Evolutionary conservation across 2,113 vertebrate species (phyloP), one percentile per base, ranked within the genome.

Genomic region (Chaetodon auriga): DNA sequence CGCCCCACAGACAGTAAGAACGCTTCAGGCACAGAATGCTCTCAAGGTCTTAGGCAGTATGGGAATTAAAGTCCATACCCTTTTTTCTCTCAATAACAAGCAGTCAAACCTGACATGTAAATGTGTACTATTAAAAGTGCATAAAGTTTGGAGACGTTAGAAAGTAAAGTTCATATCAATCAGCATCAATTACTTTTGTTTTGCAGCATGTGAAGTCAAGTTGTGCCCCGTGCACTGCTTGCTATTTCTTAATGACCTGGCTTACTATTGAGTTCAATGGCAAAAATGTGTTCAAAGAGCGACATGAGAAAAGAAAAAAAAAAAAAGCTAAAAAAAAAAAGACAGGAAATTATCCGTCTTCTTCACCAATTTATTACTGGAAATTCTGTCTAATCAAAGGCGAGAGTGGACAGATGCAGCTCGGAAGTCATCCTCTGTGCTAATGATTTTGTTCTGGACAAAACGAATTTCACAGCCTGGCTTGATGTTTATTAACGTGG

Each of bases 221-320:
- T 46, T 75, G 73, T 48, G 76, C 65, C 88, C 73, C 75, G 73
- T 57, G 83, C 90, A 70, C 87, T 68, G 88, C 82, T 89, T 92
- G 89, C 75, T 68, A 81, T 73, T 87, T 90, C 88, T 88, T 93
- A 92, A 94, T 91, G 91, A 91, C 80, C 84, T 75, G 64, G 53
- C 81, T 81, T 51, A 54, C 89, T 30, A 82, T 83, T 68, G 81
- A 78, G 69, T 84, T 87, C 80, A 90, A 54, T 82, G 78, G 74
- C 41, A 58, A 63, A 81, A 75, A 86, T 69, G 15, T 64, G 35
- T 84, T 90, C 85, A 93, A 92, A 91, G 30, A 75, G 43, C 80
- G 4, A 69, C 64, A 74, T 68, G 70, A 64, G 38, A 30, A 14
- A 19, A 21, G 53, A 51, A 57, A 30, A 43, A 57, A 49, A 57